Evolutionary conservation across 2,797 vertebrate species (phyloP), one percentile per base, ranked within the genome.

Genomic region (Onychomys torridus): DNA sequence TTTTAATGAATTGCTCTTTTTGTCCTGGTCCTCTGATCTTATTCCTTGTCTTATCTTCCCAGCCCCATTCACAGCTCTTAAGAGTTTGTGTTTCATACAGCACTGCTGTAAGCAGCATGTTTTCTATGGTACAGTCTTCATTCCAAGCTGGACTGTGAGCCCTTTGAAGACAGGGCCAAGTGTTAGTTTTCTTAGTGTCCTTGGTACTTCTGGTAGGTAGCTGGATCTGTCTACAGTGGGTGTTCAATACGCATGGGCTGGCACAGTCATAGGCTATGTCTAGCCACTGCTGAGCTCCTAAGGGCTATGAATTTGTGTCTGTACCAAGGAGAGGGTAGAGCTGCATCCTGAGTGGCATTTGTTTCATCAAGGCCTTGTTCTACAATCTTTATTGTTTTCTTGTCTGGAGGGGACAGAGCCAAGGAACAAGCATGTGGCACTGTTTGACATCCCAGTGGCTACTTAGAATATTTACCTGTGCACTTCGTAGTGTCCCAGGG

Each of bases 331-430:
- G 73, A 94, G 87, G 59, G 86, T 81, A 67, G 90, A 93, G 63
- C 37, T 29, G 10, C 1, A 19, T 65, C 86, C 86, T 63, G 2
- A 37, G 93, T 43, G 85, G 46, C 43, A 5, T 92, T 91, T 92
- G 4, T 92, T 91, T 92, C 82, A 61, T 71, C 57, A 34, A 46
- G 37, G 46, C 27, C n/a, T 32, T 59, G 73, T 65, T 94, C 89
- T 75, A 63, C 0, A 37, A 85, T 46, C 12, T 46, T 81, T 95
- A 95, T 96, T 94, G 82, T 97, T 97, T 96, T 77, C 91, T 95
- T 89, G 78, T 49, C 89, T 87, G 79, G 63, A 82, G 37, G 1
- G 93, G 63, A 49, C 0, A 17, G 87, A 71, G 43, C 61, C 19
- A n/a, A 59, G 78, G 40, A 71, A 27, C n/a, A 65, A 93, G 84